Evolutionary conservation across 2,113 vertebrate genomes (phyloP).

Genomic region (Lamprotornis superbus): DNA sequence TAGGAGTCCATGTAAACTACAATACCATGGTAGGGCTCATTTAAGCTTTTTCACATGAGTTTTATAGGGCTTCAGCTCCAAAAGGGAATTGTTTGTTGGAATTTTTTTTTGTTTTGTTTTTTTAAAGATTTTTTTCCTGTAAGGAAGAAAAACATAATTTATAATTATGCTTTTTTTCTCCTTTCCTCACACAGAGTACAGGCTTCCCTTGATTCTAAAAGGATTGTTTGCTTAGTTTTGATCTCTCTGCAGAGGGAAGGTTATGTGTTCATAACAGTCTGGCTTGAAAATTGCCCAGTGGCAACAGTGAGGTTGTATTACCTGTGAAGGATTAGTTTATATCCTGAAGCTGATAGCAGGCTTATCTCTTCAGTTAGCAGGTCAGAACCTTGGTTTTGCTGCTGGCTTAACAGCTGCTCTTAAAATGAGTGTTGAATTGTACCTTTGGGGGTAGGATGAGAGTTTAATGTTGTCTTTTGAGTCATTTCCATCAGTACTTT

Average conservation of each 20-base stretch:
- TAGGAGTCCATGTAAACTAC: neutral
- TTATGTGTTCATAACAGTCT: neutral
- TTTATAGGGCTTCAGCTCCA: neutral
- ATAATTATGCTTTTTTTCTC: neutral
- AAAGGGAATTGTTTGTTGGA: neutral
- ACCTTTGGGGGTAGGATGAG: neutral
- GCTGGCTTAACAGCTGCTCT: neutral
- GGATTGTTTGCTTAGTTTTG: neutral
- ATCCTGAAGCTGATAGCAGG: neutral
- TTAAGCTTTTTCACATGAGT: neutral
- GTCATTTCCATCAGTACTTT: neutral
- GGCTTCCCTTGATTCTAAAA: neutral
- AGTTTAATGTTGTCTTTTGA: neutral
- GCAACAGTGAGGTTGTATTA: neutral
- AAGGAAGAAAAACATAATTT: neutral
- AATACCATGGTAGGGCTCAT: neutral
- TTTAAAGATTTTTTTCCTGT: neutral
- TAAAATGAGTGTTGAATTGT: rapidly evolving
- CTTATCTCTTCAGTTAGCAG: neutral
- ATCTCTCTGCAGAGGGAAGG: neutral
- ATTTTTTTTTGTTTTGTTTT: neutral
- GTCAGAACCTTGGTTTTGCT: neutral
- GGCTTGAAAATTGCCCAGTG: conserved; percentile 26
- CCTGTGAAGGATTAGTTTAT: neutral
- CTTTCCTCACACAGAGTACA: neutral